Percentiles rank a stretch among this genome's conserved stretches.
These are phyloP conservation scores for Caenorhabditis zanzibari DNA, from an alignment of 2,888 invertebrate species.

Conservation along the genomic window DNA sequence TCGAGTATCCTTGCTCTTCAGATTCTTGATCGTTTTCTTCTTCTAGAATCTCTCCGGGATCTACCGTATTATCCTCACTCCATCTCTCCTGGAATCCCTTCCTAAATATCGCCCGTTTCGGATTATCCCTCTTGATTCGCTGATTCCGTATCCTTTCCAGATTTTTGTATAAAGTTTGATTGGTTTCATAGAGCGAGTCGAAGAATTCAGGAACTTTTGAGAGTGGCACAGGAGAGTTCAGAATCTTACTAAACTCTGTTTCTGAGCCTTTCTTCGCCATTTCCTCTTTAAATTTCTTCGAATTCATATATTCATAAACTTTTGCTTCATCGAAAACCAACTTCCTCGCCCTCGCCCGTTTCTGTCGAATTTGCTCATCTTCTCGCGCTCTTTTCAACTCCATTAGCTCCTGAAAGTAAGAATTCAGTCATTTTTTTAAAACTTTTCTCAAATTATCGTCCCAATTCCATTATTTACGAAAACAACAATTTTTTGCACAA, in stretches of 20 bases:
- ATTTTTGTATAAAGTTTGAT: not conserved
- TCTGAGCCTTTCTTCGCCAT: too few relatives aligned
- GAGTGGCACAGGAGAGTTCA: not conserved
- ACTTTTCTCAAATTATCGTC: too few relatives aligned
- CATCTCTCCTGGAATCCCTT: not conserved
- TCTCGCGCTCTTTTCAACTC: not conserved
- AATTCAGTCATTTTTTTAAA: too few relatives aligned
- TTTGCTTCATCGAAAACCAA: not conserved
- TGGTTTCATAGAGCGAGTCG: not conserved
- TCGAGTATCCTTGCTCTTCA: not conserved
- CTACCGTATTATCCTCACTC: not conserved
- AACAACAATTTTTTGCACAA: too few relatives aligned
- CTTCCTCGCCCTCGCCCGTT: slow-evolving; percentile 3
- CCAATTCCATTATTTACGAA: too few relatives aligned
- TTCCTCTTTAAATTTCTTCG: not conserved
- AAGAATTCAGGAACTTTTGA: not conserved
- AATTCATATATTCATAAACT: slow-evolving; percentile 4
- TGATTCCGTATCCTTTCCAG: not conserved
- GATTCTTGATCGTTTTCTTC: not conserved
- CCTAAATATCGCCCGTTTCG: not conserved
- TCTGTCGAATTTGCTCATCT: not conserved
- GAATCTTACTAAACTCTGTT: not conserved
- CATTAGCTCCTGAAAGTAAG: too few relatives aligned
- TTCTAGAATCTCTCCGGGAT: not conserved
- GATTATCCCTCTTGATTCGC: not conserved